Evolutionary conservation across 2,797 vertebrate genomes (phyloP), one percentile per base, ranked within the genome.

Genomic region (Triplophysa bombifrons): DNA sequence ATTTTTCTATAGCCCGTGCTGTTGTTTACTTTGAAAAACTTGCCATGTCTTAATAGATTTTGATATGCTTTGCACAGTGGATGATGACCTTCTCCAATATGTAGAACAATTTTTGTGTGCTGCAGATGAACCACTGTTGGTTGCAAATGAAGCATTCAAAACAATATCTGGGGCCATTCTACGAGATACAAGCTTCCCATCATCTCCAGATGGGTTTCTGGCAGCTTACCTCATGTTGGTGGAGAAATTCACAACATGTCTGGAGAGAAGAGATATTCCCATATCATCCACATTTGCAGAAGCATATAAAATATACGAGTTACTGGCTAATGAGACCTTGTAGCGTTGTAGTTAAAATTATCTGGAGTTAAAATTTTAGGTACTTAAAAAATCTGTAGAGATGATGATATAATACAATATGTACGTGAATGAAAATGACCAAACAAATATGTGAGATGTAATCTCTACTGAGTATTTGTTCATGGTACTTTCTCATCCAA

Each of bases 51-150:
- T 9, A 17, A 48, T 38, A 66, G 34, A 38, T 12, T 66, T 5
- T 66, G 38, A 22, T 22, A 44, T 66, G 11, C 34, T 66, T n/a
- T 44, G 64, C 38, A 66, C 6, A 44, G 64, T 44, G 2, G 11
- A 66, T n/a, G 4, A 66, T 20, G 63, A 65, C 34, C 63, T 44
- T n/a, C 34, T 41, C 38, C 20, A 46, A 38, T 46, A 46, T 46
- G 41, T 41, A 67, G 65, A 25, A 66, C n/a, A 41, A 38, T 19
- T 65, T 41, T 34, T 65, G 11, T 65, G 63, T 65, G 63, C 17
- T 41, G 19, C 11, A 44, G 34, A 44, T 20, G 19, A 44, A 4
- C 63, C 63, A n/a, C 20, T 44, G 19, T 20, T 65, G 11, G 63
- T 20, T 17, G 34, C 34, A 13, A 65, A 65, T 12, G 4, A 41